Conservation (phyloP, 2,888 invertebrate genomes). For the Vandiemenella viatica region DNA sequence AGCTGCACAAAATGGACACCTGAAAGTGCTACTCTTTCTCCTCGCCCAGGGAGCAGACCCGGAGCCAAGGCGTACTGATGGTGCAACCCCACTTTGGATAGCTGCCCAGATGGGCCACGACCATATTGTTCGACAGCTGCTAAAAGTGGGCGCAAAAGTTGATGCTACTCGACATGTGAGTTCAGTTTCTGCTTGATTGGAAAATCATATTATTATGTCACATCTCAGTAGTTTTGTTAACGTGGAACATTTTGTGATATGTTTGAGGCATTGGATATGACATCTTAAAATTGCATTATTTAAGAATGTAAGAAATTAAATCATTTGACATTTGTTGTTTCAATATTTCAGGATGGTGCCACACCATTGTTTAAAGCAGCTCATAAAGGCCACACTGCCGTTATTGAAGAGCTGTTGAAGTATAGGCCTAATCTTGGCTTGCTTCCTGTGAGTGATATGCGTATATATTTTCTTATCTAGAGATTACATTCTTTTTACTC, state of each 20-base stretch:
- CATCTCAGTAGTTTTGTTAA: too few species aligned
- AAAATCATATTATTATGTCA: too few species aligned
- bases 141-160: conserved; percentile 62
- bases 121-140: conserved; percentile 57
- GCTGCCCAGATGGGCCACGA: conserved; percentile 90
- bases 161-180: conserved; percentile 66
- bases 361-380: conserved; percentile 89
- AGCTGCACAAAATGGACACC: conserved; percentile 86
- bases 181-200: too few species aligned
- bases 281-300: too few species aligned
- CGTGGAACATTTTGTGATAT: too few species aligned
- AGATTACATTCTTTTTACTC: too few species aligned
- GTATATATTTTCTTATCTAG: background rate
- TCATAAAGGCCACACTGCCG: conserved; percentile 83
- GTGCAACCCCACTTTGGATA: conserved; percentile 85
- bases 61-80: conserved; percentile 63
- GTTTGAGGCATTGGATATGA: too few species aligned
- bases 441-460: conserved; percentile 48
- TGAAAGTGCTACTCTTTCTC: conserved; percentile 57
- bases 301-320: too few species aligned
- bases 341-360: conserved; percentile 63
- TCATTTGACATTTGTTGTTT: too few species aligned
- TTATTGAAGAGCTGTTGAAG: conserved; percentile 68
- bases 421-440: conserved; percentile 67
- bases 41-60: conserved; percentile 55